Base-by-base conservation (phyloP, 2,888 invertebrate genomes). In the Coremacera marginata region DNA sequence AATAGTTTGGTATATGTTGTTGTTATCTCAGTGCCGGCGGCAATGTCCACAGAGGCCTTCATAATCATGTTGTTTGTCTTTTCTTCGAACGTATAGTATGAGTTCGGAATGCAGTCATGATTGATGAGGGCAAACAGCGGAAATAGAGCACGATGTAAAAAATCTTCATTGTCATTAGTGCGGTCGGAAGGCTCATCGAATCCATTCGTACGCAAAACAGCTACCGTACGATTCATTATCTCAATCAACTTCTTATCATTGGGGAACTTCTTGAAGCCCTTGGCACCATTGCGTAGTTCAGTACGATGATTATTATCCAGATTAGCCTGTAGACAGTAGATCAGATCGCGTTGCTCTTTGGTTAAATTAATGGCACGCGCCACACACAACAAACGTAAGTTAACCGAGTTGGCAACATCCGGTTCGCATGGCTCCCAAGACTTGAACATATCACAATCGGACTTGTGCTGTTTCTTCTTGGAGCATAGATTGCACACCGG, bases 41-140 rank as follows among this genome's bases (percentile, higher is more conserved):
- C 88, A 77, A 95, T 94, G 67, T 87, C 86, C 74, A 86, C 84
- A 2, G 89, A 92, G 27, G 94, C 93, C 81, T 92, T 91, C 3
- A 94, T 89, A 25, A 92, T 91, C 83, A 94, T 91, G 82, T 90
- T 88, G 84, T 91, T 91, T 75, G 92, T 91, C 81, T 87, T 88
- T 55, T 92, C 91, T 51, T 92, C 92, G 70, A 93, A 93, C 70
- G 91, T 90, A 84, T 95, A 94, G 81, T 92, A 91, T 0, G 94
- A 94, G 85, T 95, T 95, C 65, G 94, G 92, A 81, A 90, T 91
- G 87, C 95, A 95, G 83, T 93, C 92, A 85, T 95, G 95, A 84
- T 94, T 92, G 89, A 94, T 91, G 89, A 94, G 91, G 37, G 93
- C 92, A 8, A 93, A 92, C 75, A 92, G 91, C 3, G 93, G 91